A percentile compares a stretch with the other conserved stretches of the same genome.
These are phyloP conservation scores for Saturnia pavonia DNA, from an alignment of 2,888 invertebrate species.

Conservation along the genomic window DNA sequence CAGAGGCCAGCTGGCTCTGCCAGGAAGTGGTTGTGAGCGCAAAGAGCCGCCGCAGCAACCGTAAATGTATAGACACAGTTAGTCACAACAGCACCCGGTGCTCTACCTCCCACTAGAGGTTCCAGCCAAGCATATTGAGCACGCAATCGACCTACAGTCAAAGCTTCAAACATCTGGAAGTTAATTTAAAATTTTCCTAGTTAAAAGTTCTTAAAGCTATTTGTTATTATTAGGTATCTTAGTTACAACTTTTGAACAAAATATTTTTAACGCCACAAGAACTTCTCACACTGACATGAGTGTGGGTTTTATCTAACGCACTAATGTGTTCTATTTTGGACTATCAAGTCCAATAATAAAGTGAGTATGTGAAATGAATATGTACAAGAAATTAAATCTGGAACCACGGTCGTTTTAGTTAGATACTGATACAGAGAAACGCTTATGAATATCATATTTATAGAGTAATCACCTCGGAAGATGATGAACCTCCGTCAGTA, in stretches of 20 bases:
- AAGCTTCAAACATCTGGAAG: conserved; percentile 79
- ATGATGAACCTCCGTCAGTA: conserved; percentile 83
- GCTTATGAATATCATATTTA: neutral
- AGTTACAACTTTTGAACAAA: too few relatives aligned
- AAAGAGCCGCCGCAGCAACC: conserved; percentile 85
- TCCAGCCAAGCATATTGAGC: conserved; percentile 88
- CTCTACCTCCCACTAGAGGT: conserved; percentile 86
- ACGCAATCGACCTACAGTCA: conserved; percentile 88
- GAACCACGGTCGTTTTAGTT: neutral
- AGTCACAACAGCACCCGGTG: conserved; percentile 89
- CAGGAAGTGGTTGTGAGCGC: conserved; percentile 84
- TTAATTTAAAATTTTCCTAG: neutral
- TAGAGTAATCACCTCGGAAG: conserved; percentile 67
- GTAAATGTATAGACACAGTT: conserved; percentile 87
- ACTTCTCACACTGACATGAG: too few relatives aligned
- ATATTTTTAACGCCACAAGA: neutral
- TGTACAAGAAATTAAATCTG: neutral
- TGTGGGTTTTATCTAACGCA: too few relatives aligned
- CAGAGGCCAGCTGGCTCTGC: conserved; percentile 83
- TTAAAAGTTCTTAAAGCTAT: neutral
- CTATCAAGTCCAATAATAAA: too few relatives aligned
- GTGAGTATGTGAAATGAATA: too few relatives aligned
- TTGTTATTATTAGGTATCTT: too few relatives aligned
- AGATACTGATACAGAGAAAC: neutral
- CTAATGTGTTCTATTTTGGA: too few relatives aligned